These are phyloP conservation scores for Platycercus adscitus DNA, from an alignment of 2,113 vertebrate species.

Conservation along the genomic window DNA sequence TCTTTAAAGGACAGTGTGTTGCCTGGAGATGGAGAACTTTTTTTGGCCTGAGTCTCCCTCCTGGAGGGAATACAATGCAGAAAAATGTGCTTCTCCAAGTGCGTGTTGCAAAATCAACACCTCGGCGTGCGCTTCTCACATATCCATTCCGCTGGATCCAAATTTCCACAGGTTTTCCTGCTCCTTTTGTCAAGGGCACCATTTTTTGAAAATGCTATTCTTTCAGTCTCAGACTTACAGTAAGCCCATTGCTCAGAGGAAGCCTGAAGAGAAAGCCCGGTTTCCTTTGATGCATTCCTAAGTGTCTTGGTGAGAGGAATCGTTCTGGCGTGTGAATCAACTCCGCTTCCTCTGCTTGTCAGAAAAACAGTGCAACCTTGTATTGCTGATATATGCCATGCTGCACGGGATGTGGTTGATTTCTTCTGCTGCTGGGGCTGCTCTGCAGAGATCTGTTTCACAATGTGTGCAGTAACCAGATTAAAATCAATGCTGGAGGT, in stretches of 20 bases:
- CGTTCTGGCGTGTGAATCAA: slow-evolving; percentile 38
- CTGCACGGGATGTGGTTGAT: neutral
- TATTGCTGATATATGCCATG: neutral
- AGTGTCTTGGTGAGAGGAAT: slow-evolving; percentile 47
- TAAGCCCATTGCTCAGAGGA: slow-evolving; percentile 55
- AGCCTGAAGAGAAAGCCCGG: neutral
- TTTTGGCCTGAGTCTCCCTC: neutral
- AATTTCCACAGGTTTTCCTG: slow-evolving; percentile 42
- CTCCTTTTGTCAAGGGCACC: neutral
- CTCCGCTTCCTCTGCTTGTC: slow-evolving; percentile 40
- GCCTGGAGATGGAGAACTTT: neutral
- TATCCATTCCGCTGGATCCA: neutral
- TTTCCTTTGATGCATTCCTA: slow-evolving; percentile 68
- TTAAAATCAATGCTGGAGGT: slow-evolving; percentile 48
- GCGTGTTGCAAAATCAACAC: neutral
- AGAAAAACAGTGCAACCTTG: slow-evolving; percentile 10
- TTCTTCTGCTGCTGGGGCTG: neutral
- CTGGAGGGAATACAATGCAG: neutral
- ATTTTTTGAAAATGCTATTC: neutral
- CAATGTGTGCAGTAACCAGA: slow-evolving; percentile 8
- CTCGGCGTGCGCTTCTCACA: neutral
- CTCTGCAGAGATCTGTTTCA: neutral
- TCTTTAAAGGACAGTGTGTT: slow-evolving; percentile 43
- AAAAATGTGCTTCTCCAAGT: slow-evolving; percentile 11
- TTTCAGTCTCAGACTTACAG: neutral